phyloP scores from a whole-genome alignment of 2,888 invertebrate species.

The Aporophyla nigra region DNA sequence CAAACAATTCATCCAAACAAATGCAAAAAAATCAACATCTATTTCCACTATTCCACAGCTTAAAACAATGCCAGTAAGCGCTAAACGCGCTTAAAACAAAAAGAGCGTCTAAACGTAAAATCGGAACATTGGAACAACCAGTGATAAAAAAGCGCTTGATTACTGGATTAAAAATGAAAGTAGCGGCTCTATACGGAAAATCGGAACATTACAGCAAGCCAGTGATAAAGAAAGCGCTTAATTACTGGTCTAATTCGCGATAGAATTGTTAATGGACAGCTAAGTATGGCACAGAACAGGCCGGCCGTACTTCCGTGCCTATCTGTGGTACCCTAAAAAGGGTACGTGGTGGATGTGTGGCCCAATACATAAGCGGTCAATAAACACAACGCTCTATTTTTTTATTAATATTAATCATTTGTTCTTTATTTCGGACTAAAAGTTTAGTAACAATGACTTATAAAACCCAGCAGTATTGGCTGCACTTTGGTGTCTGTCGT shows the following conservation, averaged over 20 bases:
- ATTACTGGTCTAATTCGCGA: constrained; percentile 70
- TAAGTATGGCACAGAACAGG: constrained; percentile 68
- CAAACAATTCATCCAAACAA: neutral
- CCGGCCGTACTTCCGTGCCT: constrained; percentile 76
- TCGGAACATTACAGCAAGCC: constrained; percentile 19
- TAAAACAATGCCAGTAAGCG: neutral
- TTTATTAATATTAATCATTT: no score
- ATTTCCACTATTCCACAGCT: neutral
- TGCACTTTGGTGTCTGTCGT: no score
- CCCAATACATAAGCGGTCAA: neutral
- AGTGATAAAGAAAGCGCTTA: constrained; percentile 54
- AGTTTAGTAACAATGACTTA: no score
- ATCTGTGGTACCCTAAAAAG: constrained; percentile 84
- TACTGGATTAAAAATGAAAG: constrained; percentile 50
- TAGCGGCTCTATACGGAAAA: constrained; percentile 16
- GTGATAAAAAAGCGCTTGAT: constrained; percentile 58
- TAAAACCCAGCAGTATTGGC: neutral
- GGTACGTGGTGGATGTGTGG: constrained; percentile 73
- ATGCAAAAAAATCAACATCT: neutral
- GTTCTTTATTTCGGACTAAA: no score
- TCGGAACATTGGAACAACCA: constrained; percentile 18
- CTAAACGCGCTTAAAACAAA: constrained; percentile 28
- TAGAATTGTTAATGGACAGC: constrained; percentile 69
- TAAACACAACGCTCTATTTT: neutral
- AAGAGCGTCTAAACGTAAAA: constrained; percentile 20